Evolutionary conservation across 2,113 vertebrate genomes (phyloP).

Genomic region (Dicrurus megarhynchus): DNA sequence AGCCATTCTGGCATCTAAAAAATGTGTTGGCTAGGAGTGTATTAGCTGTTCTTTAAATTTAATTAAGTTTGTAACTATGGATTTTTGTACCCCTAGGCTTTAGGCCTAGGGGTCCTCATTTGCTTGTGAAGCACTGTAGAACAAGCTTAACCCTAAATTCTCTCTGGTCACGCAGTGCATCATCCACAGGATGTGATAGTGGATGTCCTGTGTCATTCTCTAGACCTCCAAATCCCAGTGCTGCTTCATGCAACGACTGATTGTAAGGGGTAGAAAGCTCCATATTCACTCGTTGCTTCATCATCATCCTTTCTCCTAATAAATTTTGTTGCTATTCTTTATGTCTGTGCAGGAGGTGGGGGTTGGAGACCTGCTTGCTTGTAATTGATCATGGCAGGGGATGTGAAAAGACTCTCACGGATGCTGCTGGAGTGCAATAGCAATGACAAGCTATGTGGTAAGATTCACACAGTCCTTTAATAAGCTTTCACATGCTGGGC

Average conservation of each 20-base stretch:
- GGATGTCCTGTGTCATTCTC: neutral
- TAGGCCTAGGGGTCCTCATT: neutral
- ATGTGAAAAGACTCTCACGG: constrained; percentile 20
- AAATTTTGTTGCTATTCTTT: neutral
- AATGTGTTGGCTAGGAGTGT: neutral
- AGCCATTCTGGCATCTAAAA: neutral
- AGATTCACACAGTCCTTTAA: constrained; percentile 2
- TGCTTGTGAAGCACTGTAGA: neutral
- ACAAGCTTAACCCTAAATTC: neutral
- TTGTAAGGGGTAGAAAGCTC: neutral
- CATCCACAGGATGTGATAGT: neutral
- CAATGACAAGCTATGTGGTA: constrained; percentile 73
- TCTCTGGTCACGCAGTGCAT: neutral
- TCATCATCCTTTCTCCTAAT: neutral
- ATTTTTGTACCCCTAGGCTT: neutral
- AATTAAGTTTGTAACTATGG: neutral
- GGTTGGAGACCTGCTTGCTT: neutral
- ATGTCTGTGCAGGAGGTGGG: neutral
- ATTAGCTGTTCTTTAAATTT: neutral
- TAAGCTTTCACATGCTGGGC: neutral
- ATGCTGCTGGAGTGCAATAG: constrained; percentile 68
- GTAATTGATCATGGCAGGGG: neutral
- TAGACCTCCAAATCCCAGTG: neutral
- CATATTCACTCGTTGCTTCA: neutral
- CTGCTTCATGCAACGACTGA: neutral